Base-by-base conservation (phyloP, 2,113 vertebrate species). In the Grammomys dolichurus region DNA sequence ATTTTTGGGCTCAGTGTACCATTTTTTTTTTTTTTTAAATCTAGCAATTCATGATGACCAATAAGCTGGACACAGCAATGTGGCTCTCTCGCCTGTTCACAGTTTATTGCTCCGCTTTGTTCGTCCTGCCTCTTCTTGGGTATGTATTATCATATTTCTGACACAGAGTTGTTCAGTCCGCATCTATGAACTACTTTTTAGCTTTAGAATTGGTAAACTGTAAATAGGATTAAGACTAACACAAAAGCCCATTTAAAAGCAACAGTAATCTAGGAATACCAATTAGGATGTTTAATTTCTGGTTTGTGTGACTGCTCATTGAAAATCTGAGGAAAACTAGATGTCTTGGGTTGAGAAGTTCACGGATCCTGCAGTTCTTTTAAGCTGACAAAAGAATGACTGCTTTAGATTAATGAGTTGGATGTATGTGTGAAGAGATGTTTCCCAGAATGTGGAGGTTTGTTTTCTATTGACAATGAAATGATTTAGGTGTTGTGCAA, bases 21-120 rank as follows among this genome's bases (percentile, higher is more conserved):
- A 67, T 97, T 97, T 80, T 93, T 88, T 92, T 96, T 97, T 97
- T 87, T 97, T 96, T 97, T 97, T 89, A 87, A 84, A 97, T 98
- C 31, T 98, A 99, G 99, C 99, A 99, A 99, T 99, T 99, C 98
- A 97, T 99, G 98, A 98, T 99, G 99, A 98, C 98, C 93, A 99
- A 99, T 98, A 99, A 99, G 96, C 97, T 99, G 98, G 99, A 99
- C 98, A 99, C 99, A 1, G 99, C 99, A 16, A 99, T 99, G 99
- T 99, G 99, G 99, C 99, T 99, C 94, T 99, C 99, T 80, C 99
- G 99, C 16, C 98, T 99, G 96, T 99, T 99, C 98, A 99, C 99
- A 0, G 99, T 99, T 96, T 99, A 99, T 98, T 99, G 99, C 98
- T 99, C 99, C 4, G 98, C 99, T 96, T 98, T 99, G 98, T 99